A percentile compares a stretch with the other conserved stretches of the same genome.
phyloP scores from a whole-genome alignment of 2,888 invertebrate species.

The Cryptocheilus praepositus region DNA sequence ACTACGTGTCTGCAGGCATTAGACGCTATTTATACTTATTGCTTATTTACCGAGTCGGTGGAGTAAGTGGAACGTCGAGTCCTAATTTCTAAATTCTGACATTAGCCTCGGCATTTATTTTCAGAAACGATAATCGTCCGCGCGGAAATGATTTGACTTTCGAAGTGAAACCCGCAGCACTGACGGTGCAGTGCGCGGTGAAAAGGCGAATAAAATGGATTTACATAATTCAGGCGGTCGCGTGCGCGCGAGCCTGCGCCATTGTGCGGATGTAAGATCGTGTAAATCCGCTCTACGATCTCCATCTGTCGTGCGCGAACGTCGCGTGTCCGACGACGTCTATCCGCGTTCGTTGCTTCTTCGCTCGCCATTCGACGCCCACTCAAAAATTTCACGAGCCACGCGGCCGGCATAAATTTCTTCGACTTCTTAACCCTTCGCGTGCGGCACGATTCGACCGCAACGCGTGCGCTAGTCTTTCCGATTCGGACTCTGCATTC shows the following conservation, averaged over 20 bases:
- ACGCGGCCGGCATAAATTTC: too few relatives aligned
- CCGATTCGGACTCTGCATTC: too few relatives aligned
- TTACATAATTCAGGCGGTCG: slow-evolving; percentile 49
- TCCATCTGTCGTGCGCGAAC: too few relatives aligned
- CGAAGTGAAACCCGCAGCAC: slow-evolving; percentile 50
- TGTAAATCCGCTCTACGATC: neutral
- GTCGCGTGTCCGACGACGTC: too few relatives aligned
- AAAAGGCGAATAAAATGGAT: slow-evolving; percentile 50
- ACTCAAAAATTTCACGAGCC: too few relatives aligned
- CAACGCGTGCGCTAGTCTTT: too few relatives aligned
- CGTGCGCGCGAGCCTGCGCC: neutral
- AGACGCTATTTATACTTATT: too few relatives aligned
- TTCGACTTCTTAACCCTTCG: too few relatives aligned
- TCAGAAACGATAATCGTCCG: slow-evolving; percentile 33
- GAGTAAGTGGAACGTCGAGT: slow-evolving; percentile 28
- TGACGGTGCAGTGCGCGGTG: slow-evolving; percentile 27
- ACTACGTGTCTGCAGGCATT: too few relatives aligned
- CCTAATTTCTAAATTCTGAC: slow-evolving; percentile 25
- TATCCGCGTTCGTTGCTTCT: too few relatives aligned
- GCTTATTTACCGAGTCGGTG: slow-evolving; percentile 1
- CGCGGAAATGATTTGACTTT: slow-evolving; percentile 51
- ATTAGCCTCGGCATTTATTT: slow-evolving; percentile 36
- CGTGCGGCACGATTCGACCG: too few relatives aligned
- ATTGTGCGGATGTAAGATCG: slow-evolving; percentile 2
- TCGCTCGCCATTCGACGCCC: too few relatives aligned